Percentiles rank a stretch among this genome's conserved stretches.
Evolutionary conservation across 2,888 invertebrate species (phyloP).

Genomic region (Cephalotes varians): DNA sequence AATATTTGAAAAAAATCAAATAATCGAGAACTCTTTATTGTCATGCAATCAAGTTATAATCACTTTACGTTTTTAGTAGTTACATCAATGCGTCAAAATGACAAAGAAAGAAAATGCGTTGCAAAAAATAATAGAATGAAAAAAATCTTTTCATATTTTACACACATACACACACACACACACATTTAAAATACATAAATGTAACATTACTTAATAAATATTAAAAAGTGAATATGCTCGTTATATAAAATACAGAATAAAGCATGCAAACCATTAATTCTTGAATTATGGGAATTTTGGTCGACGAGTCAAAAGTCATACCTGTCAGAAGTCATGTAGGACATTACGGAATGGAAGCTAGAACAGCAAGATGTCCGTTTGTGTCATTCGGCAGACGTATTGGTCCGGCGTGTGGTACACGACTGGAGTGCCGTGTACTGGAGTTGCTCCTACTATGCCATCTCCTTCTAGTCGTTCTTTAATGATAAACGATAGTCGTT

Average conservation of each 20-base stretch:
- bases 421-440: constrained; percentile 64
- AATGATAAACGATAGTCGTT: constrained; percentile 80
- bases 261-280: too few species aligned
- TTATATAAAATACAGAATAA: too few species aligned
- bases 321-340: constrained; percentile 61
- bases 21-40: neutral
- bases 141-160: neutral
- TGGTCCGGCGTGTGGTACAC: constrained; percentile 53
- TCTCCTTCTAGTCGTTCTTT: constrained; percentile 78
- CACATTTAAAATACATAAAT: neutral
- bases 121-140: neutral
- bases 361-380: constrained; percentile 72
- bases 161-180: neutral
- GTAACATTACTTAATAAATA: neutral
- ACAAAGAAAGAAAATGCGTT: neutral
- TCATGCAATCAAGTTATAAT: neutral
- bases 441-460: constrained; percentile 70
- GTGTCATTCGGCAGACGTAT: constrained; percentile 60
- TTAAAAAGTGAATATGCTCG: too few species aligned
- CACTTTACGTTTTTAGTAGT: neutral
- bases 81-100: neutral
- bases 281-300: neutral
- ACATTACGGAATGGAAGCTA: constrained; percentile 78
- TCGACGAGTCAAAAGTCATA: constrained; percentile 1
- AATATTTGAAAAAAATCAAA: neutral